Evolutionary conservation across 1,140 invertebrate genomes (phyloP).

Genomic region (Papilio polytes): DNA sequence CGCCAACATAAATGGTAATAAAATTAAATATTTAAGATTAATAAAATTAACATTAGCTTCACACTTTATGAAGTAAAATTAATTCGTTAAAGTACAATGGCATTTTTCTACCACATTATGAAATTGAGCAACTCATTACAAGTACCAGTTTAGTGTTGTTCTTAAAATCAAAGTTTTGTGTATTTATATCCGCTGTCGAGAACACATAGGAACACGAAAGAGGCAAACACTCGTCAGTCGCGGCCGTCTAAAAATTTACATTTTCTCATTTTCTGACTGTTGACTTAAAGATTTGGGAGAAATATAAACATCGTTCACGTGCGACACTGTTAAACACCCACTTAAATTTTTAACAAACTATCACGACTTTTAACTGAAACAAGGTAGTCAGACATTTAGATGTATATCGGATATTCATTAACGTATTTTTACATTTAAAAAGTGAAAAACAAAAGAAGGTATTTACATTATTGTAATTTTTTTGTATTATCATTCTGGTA

Average conservation of each 20-base stretch:
- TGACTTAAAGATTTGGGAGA: slow-evolving; percentile 66
- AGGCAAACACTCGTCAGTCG: slow-evolving; percentile 54
- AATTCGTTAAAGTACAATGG: background rate
- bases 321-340: slow-evolving; percentile 10
- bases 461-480: background rate
- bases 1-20: background rate
- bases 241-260: slow-evolving; percentile 55
- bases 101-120: background rate
- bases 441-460: too few relatives aligned
- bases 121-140: slow-evolving; percentile 45
- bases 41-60: background rate
- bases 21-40: background rate
- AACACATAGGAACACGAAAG: slow-evolving; percentile 41
- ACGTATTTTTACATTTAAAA: background rate
- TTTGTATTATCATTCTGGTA: background rate
- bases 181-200: slow-evolving; percentile 55
- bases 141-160: slow-evolving; percentile 53
- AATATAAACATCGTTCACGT: slow-evolving; percentile 35
- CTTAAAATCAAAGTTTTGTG: slow-evolving; percentile 53
- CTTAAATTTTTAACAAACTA: slow-evolving; percentile 19
- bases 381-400: background rate
- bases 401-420: background rate
- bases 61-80: background rate
- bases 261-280: slow-evolving; percentile 63
- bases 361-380: background rate